These are phyloP conservation scores for Andrena dorsata DNA, from an alignment of 2,888 invertebrate species.

Conservation along the genomic window DNA sequence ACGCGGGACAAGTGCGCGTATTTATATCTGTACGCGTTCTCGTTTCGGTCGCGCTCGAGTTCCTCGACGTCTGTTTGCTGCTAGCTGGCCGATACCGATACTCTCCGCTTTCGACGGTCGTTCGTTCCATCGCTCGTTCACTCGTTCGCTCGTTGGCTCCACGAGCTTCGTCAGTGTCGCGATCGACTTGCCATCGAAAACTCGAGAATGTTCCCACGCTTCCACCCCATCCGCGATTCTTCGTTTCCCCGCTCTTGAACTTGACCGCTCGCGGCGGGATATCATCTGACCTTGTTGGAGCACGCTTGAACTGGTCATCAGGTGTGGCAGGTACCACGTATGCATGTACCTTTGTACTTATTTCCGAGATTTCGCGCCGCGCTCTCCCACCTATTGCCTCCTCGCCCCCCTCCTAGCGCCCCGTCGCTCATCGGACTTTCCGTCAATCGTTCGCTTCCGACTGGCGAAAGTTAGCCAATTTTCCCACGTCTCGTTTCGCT, in stretches of 20 bases:
- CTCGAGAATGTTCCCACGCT: slow-evolving; percentile 75
- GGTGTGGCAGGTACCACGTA: slow-evolving; percentile 24
- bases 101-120: not conserved
- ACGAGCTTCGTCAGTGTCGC: not conserved
- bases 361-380: slow-evolving; percentile 30
- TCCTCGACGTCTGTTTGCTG: slow-evolving; percentile 23
- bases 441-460: not conserved
- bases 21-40: slow-evolving; percentile 47
- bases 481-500: slow-evolving; percentile 42
- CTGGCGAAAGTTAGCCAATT: slow-evolving; percentile 20
- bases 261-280: slow-evolving; percentile 63
- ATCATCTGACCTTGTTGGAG: slow-evolving; percentile 69
- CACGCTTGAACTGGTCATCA: slow-evolving; percentile 61
- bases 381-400: not conserved
- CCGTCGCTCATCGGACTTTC: not conserved
- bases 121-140: not conserved
- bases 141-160: not conserved
- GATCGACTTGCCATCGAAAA: slow-evolving; percentile 62
- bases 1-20: slow-evolving; percentile 42
- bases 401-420: not conserved
- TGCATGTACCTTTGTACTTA: not conserved
- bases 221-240: slow-evolving; percentile 64
- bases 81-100: slow-evolving; percentile 26
- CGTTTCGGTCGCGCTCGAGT: slow-evolving; percentile 39
- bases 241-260: slow-evolving; percentile 55